phyloP scores from a whole-genome alignment of 2,113 vertebrate genomes.

The Clarias magur region DNA sequence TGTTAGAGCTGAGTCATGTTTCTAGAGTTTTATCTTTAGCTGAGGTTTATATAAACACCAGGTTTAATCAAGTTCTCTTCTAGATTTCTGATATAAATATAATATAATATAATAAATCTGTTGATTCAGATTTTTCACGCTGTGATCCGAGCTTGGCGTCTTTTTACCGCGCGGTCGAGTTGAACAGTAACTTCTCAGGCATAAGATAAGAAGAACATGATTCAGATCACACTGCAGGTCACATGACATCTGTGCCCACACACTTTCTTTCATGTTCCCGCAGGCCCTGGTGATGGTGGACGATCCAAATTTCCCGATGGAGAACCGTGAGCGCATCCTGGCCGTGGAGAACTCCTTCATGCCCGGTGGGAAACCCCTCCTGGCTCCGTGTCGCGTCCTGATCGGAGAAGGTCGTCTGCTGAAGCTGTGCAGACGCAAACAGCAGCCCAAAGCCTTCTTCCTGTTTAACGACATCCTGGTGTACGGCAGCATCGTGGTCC shows the following conservation, averaged over 20 bases:
- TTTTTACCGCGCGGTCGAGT: not conserved
- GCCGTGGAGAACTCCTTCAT: slow-evolving; percentile 83
- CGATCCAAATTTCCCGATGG: slow-evolving; percentile 66
- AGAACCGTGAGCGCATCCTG: slow-evolving; percentile 80
- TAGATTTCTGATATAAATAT: not conserved
- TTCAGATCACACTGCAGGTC: not conserved
- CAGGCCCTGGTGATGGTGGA: slow-evolving; percentile 68
- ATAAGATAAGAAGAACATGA: not conserved
- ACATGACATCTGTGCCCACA: not conserved
- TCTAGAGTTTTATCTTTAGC: not conserved
- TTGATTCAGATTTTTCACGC: not conserved
- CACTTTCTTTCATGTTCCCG: not conserved
- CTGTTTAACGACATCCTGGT: slow-evolving; percentile 91
- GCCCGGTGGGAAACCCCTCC: slow-evolving; percentile 70
- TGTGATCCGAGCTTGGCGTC: not conserved
- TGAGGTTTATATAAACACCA: not conserved
- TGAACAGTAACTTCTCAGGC: not conserved
- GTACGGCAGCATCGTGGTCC: slow-evolving; percentile 83
- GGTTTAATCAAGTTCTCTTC: not conserved
- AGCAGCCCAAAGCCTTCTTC: slow-evolving; percentile 83
- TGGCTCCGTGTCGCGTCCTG: slow-evolving; percentile 77
- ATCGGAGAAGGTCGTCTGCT: slow-evolving; percentile 86
- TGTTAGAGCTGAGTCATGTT: not conserved
- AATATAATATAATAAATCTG: not conserved
- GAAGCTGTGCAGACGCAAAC: slow-evolving; percentile 84